Conservation (phyloP, 2,113 vertebrate genomes). For the Scophthalmus maximus region DNA sequence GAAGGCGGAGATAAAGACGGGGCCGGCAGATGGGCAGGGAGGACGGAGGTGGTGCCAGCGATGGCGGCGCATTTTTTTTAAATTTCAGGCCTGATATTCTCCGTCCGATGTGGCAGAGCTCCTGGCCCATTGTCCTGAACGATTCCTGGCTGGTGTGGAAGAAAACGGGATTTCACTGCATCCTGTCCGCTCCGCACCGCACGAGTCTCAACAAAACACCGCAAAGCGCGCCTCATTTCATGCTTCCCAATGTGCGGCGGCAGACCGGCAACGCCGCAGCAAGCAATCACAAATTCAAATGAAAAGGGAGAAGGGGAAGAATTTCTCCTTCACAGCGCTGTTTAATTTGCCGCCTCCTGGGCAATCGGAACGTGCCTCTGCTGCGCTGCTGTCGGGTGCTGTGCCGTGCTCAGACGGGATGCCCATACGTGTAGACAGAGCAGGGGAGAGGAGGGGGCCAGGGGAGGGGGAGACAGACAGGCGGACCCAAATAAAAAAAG, state of each 20-base stretch:
- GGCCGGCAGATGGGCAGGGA: conserved; percentile 23
- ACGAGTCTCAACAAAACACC: conserved; percentile 67
- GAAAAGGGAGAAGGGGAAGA: conserved; percentile 58
- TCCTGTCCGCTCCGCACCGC: conserved; percentile 61
- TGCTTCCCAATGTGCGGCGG: conserved; percentile 70
- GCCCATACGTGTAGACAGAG: conserved; percentile 43
- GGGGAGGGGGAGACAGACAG: neutral
- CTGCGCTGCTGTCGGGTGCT: conserved; percentile 64
- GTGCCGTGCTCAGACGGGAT: conserved; percentile 42
- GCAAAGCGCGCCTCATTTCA: conserved; percentile 66
- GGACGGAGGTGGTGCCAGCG: conserved; percentile 27
- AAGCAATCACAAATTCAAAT: conserved; percentile 74
- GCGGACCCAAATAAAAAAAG: conserved; percentile 47
- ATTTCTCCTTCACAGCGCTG: conserved; percentile 64
- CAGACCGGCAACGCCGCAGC: conserved; percentile 56
- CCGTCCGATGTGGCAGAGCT: conserved; percentile 27
- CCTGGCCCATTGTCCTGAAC: conserved; percentile 57
- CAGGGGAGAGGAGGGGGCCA: conserved; percentile 1
- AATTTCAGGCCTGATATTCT: conserved; percentile 45
- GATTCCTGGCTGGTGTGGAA: conserved; percentile 52
- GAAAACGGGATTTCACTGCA: conserved; percentile 69
- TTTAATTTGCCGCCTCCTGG: conserved; percentile 75
- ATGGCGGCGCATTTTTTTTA: conserved; percentile 22
- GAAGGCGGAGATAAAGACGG: conserved; percentile 29
- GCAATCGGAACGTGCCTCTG: conserved; percentile 54